Conservation (phyloP, 2,113 vertebrate genomes). For the Megaceryle maxima region DNA sequence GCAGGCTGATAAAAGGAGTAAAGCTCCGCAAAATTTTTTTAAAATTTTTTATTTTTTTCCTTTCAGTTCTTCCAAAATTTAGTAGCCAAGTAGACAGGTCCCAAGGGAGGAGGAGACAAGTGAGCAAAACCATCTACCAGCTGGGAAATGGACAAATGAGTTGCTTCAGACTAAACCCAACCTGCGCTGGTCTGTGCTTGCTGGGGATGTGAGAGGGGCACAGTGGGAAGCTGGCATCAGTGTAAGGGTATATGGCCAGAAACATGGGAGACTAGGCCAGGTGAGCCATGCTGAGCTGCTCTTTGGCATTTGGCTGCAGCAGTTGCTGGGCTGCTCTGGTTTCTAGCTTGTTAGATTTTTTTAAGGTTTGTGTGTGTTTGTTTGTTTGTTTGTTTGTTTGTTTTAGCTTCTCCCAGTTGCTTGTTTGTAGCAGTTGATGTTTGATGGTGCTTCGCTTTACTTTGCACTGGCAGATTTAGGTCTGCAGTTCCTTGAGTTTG, state of each 20-base stretch:
- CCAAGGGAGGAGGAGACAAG: neutral
- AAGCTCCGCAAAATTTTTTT: neutral
- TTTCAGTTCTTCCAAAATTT: neutral
- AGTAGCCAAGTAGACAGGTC: neutral
- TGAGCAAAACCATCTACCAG: neutral
- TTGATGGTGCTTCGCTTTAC: neutral
- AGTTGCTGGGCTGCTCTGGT: neutral
- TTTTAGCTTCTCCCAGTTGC: neutral
- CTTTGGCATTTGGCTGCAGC: neutral
- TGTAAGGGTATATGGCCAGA: neutral
- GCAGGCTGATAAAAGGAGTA: neutral
- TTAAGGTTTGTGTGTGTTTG: no score
- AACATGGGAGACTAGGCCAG: accelerated
- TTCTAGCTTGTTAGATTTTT: neutral
- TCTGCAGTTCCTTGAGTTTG: neutral
- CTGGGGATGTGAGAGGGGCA: neutral
- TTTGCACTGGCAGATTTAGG: neutral
- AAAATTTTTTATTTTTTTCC: neutral
- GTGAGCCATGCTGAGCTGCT: neutral
- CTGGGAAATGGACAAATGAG: neutral
- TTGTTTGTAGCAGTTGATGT: neutral
- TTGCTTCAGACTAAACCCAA: neutral
- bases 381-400: no score
- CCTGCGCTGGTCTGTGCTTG: accelerated
- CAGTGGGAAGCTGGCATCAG: neutral